Base-by-base conservation (phyloP, 1,140 invertebrate species). In the Heterodera schachtii region DNA sequence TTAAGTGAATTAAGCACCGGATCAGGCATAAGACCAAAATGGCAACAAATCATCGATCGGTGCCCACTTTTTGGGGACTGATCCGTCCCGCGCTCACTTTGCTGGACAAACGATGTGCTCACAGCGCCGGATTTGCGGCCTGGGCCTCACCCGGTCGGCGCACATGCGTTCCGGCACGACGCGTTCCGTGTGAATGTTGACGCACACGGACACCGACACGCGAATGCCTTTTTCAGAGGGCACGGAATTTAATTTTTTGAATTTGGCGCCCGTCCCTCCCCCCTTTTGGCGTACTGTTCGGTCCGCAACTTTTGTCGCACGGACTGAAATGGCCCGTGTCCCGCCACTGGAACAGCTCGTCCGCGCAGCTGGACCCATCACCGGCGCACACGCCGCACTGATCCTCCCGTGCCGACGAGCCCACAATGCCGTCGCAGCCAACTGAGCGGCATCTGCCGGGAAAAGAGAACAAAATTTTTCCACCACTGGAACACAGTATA, bases 381-480 rank as follows among this genome's bases (percentile, higher is more conserved):
- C 87, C 87, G 13, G 82, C 87, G 81, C 87, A 88, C 57, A 79
- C 70, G 21, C 87, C 87, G 81, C 87, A 88, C 60, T 86, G 80
- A 78, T 88, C 87, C 41, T 81, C 64, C 16, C 73, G 64, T 44
- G 78, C 46, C 11, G 83, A 75, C 7, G 88, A 89, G 19, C 87
- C 88, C 64, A 88, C 84, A 11, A 88, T 81, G 31, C 78, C 69
- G 70, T 88, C 87, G 78, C 87, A 88, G 13, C 87, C 87, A 47
- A 88, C 83, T 6, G 52, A 44, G 64, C 70, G 76, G n/a, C 76
- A 78, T 7, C 69, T 71, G 11, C 11, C 6, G 49, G 49, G 49
- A 2, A 52, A 52, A 11, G 49, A 0, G 2, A 52, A 52, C 0
- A 52, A 52, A 52, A 0, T 52, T 6, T 6, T 52, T 31, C 31